A percentile compares a stretch with the other conserved stretches of the same genome.
phyloP scores from a whole-genome alignment of 2,888 invertebrate species.

The Thera obeliscata region DNA sequence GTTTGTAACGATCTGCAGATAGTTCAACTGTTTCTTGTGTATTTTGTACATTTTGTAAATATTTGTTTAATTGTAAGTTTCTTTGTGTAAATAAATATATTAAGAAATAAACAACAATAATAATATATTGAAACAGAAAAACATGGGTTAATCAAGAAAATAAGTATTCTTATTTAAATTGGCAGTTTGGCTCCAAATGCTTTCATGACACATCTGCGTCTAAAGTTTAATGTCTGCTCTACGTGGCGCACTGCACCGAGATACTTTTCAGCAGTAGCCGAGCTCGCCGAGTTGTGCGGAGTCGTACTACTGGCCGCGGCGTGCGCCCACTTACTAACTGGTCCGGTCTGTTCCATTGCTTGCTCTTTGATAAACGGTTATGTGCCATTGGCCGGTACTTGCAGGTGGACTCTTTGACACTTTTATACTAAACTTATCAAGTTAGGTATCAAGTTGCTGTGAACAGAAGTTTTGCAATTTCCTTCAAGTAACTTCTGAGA shows the following conservation, averaged over 20 bases:
- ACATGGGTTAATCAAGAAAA: no score
- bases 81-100: no score
- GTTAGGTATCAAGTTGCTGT: neutral
- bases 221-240: constrained; percentile 2
- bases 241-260: neutral
- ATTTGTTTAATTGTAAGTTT: no score
- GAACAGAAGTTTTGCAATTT: neutral
- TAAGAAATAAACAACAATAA: no score
- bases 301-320: neutral
- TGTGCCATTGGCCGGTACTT: constrained; percentile 10
- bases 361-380: constrained; percentile 21
- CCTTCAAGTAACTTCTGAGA: constrained; percentile 1
- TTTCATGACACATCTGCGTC: neutral
- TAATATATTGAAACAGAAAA: no score
- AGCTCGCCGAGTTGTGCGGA: constrained; percentile 1
- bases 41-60: no score
- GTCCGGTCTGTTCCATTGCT: constrained; percentile 8
- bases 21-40: no score
- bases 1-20: no score
- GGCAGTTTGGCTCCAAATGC: neutral
- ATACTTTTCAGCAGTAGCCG: constrained; percentile 6
- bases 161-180: neutral
- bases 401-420: constrained; percentile 10
- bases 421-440: constrained; percentile 9
- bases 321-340: neutral